Percentiles rank a stretch among this genome's conserved stretches.
Conservation (phyloP, 1,140 invertebrate genomes). For the Drosophila bocqueti region DNA sequence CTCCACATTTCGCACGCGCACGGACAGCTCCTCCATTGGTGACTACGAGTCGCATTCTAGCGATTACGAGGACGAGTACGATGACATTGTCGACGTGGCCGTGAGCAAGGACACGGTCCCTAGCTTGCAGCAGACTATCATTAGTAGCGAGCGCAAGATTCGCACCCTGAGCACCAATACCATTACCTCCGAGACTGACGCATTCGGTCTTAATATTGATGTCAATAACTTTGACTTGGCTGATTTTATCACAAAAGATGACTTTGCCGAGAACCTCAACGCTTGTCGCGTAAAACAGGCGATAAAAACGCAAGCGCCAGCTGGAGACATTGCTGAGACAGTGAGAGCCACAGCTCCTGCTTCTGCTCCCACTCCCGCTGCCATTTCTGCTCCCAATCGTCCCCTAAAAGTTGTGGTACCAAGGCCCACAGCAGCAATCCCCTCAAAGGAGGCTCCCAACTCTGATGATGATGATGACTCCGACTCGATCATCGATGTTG, state of each 20-base stretch:
- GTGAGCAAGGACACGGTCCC: constrained; percentile 4
- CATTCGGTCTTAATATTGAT: constrained; percentile 74
- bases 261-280: constrained; percentile 63
- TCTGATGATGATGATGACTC: constrained; percentile 67
- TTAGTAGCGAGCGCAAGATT: constrained; percentile 45
- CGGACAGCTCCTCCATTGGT: constrained; percentile 80
- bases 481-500: constrained; percentile 80
- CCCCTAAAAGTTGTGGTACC: too few relatives aligned
- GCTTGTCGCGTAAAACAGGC: constrained; percentile 29
- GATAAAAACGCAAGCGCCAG: not conserved
- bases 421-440: not conserved
- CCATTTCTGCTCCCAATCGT: not conserved
- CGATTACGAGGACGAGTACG: constrained; percentile 76
- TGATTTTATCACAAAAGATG: constrained; percentile 83
- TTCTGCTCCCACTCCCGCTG: not conserved
- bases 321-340: not conserved
- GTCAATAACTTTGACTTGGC: constrained; percentile 80
- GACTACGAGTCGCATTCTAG: constrained; percentile 83
- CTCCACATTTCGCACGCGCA: constrained; percentile 78
- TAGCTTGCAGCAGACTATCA: constrained; percentile 2
- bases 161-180: constrained; percentile 78
- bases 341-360: not conserved
- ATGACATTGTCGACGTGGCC: constrained; percentile 6
- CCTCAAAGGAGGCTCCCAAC: constrained; percentile 44
- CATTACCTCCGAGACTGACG: constrained; percentile 63